Conservation (phyloP, 2,797 vertebrate species). For the Zalophus californianus region DNA sequence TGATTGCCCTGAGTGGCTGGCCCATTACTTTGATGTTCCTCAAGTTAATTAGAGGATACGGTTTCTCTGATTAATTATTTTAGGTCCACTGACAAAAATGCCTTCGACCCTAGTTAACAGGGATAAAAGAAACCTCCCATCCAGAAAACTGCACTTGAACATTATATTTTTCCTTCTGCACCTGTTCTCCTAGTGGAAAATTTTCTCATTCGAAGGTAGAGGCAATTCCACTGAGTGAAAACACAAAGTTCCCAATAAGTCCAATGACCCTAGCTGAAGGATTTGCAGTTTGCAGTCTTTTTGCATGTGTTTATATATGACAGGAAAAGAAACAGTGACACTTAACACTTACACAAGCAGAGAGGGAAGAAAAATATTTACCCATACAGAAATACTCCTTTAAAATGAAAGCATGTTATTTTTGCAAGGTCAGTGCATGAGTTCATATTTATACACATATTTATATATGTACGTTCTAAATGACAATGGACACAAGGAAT, state of each 20-base stretch:
- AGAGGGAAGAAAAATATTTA: slow-evolving; percentile 17
- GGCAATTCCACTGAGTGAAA: background rate
- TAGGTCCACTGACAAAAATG: slow-evolving; percentile 62
- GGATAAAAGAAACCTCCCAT: slow-evolving; percentile 42
- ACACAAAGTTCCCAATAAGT: background rate
- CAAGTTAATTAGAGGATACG: slow-evolving; percentile 76
- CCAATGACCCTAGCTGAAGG: slow-evolving; percentile 28
- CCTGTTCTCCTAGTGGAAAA: background rate
- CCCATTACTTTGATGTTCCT: slow-evolving; percentile 52
- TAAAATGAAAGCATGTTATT: slow-evolving; percentile 33
- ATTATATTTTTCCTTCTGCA: background rate
- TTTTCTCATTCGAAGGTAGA: background rate
- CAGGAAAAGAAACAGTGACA: background rate
- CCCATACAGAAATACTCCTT: background rate
- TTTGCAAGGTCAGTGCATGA: background rate
- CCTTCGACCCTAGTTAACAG: slow-evolving; percentile 49
- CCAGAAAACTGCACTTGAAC: slow-evolving; percentile 70
- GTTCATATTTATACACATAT: background rate
- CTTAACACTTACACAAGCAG: background rate
- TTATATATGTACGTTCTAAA: slow-evolving; percentile 8
- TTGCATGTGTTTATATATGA: background rate
- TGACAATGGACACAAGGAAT: background rate
- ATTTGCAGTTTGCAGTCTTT: background rate
- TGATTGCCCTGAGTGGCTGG: background rate
- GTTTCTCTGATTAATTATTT: slow-evolving; percentile 79